Conservation (phyloP, 2,113 vertebrate genomes). For the Perca fluviatilis region DNA sequence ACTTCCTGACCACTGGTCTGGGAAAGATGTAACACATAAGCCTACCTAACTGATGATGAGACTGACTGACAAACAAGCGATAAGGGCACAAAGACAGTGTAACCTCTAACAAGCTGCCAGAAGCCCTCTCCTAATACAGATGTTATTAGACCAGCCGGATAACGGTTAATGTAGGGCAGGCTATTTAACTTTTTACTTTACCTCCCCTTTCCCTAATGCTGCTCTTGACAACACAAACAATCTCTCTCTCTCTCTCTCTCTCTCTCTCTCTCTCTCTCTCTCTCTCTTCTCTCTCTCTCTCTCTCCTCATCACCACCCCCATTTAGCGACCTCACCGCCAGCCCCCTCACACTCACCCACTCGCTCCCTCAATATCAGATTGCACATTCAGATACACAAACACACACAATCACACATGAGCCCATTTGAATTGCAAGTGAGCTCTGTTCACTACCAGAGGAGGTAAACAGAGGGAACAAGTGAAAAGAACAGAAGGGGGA, state of each 20-base stretch:
- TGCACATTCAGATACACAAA: conserved; percentile 68
- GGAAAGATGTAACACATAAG: too few species aligned
- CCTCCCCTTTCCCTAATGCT: conserved; percentile 35
- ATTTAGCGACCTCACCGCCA: conserved; percentile 70
- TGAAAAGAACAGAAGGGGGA: conserved; percentile 38
- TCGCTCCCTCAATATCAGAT: conserved; percentile 72
- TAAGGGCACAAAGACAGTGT: conserved; percentile 64
- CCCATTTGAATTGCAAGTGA: conserved; percentile 76
- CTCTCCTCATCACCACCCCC: conserved; percentile 65
- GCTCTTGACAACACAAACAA: conserved; percentile 42
- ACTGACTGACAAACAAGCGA: conserved; percentile 23
- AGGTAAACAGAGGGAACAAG: conserved; percentile 65
- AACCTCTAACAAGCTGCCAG: conserved; percentile 62
- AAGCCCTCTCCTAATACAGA: conserved; percentile 45
- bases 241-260: conserved; percentile 22
- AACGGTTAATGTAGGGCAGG: conserved; percentile 48
- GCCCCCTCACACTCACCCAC: conserved; percentile 73
- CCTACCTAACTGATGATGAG: too few species aligned
- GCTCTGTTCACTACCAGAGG: conserved; percentile 59
- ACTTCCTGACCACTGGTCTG: too few species aligned
- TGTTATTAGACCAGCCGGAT: conserved; percentile 61
- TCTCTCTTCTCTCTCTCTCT: conserved; percentile 14
- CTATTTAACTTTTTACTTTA: conserved; percentile 68
- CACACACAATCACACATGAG: conserved; percentile 69
- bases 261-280: conserved; percentile 4